phyloP scores from a whole-genome alignment of 2,797 vertebrate species.

The Myioborus melanocephalus region DNA sequence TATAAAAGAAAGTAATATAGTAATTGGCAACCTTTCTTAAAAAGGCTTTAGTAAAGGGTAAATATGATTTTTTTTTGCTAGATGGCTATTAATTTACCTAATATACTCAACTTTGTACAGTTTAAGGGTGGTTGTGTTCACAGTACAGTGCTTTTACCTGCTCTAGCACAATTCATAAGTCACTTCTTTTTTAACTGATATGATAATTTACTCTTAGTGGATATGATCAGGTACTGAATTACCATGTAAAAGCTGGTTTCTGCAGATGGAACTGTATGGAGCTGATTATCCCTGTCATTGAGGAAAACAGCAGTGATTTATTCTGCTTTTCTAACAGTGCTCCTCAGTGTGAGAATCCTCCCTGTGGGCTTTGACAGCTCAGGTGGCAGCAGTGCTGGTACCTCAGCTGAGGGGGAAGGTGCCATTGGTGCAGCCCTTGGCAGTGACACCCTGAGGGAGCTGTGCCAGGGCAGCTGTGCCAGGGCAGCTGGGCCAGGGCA shows the following conservation, averaged over 20 bases:
- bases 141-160: neutral
- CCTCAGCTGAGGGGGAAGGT: neutral
- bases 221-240: neutral
- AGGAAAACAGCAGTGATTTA: conserved; percentile 2
- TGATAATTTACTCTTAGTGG: neutral
- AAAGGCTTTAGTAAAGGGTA: neutral
- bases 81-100: neutral
- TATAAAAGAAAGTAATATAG: neutral
- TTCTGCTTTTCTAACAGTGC: neutral
- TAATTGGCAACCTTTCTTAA: neutral
- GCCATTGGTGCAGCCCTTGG: neutral
- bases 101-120: neutral
- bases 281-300: neutral
- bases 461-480: neutral
- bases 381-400: neutral
- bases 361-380: conserved; percentile 27
- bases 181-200: neutral
- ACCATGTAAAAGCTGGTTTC: neutral
- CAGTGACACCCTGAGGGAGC: neutral
- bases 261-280: neutral
- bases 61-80: neutral
- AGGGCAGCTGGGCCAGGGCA: neutral
- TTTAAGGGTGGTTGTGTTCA: neutral
- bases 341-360: neutral
- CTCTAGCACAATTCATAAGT: neutral